These are phyloP conservation scores for Globia sparganii DNA, from an alignment of 2,888 invertebrate genomes.

Conservation along the genomic window DNA sequence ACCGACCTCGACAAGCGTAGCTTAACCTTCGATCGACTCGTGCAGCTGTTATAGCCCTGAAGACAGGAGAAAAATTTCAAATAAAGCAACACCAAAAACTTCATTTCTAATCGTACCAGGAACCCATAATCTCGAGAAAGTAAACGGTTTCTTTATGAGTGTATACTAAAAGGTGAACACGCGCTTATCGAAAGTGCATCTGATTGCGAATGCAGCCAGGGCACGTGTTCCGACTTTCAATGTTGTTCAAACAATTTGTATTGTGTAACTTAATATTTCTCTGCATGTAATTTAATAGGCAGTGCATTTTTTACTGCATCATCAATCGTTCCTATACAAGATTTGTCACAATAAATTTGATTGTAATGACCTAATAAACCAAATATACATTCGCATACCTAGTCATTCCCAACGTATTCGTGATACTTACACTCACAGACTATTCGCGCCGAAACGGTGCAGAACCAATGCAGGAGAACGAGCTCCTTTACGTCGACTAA, in stretches of 20 bases:
- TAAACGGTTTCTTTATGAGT: conserved; percentile 24
- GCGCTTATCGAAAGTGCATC: conserved; percentile 44
- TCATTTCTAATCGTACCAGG: conserved; percentile 38
- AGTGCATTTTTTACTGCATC: neutral
- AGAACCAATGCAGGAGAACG: too few species aligned
- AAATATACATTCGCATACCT: too few species aligned
- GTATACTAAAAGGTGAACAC: conserved; percentile 35
- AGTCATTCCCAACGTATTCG: too few species aligned
- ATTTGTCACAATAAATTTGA: too few species aligned
- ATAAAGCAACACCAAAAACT: neutral
- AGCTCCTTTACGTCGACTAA: too few species aligned
- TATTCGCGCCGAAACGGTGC: too few species aligned
- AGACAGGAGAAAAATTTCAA: neutral
- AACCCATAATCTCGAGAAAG: conserved; percentile 23
- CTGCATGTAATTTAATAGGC: neutral
- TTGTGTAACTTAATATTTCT: conserved; percentile 40
- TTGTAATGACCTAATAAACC: too few species aligned
- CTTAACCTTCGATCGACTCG: neutral
- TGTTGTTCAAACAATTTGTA: conserved; percentile 44
- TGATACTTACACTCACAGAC: too few species aligned
- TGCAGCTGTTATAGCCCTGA: neutral
- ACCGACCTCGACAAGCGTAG: neutral
- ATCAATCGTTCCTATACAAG: too few species aligned
- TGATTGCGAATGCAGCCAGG: conserved; percentile 30
- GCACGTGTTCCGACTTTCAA: conserved; percentile 54